A percentile compares a stretch with the other conserved stretches of the same genome.
These are phyloP conservation scores for Athene noctua DNA, from an alignment of 2,113 vertebrate genomes.

Conservation along the genomic window DNA sequence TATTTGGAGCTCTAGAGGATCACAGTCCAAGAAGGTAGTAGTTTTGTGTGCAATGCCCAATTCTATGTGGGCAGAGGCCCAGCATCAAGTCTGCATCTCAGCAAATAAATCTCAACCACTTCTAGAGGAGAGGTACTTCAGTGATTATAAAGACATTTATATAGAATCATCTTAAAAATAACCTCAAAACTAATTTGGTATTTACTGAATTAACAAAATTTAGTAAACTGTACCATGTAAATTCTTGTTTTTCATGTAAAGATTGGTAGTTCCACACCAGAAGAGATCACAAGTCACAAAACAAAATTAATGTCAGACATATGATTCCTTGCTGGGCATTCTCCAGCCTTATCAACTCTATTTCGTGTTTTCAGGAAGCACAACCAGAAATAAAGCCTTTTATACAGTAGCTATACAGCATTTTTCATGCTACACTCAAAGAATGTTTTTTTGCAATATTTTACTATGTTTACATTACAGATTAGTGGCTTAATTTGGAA, in stretches of 20 bases:
- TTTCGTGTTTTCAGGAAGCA: not conserved
- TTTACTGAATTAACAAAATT: not conserved
- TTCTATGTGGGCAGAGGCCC: not conserved
- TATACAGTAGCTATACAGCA: not conserved
- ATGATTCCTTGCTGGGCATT: not conserved
- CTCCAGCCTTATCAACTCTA: not conserved
- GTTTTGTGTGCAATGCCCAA: not conserved
- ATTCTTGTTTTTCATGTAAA: not conserved
- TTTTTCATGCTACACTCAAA: not conserved
- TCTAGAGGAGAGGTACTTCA: not conserved
- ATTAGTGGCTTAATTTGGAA: slow-evolving; percentile 38
- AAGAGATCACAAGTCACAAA: not conserved
- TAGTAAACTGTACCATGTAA: not conserved
- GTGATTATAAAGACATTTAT: not conserved
- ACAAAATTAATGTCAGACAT: not conserved
- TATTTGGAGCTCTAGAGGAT: not conserved
- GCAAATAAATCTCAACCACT: not conserved
- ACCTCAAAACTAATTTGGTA: not conserved
- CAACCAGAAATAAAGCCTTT: not conserved
- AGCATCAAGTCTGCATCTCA: not conserved
- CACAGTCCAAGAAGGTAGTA: not conserved
- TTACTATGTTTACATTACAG: slow-evolving; percentile 23
- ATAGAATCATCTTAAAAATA: not conserved
- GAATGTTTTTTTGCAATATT: not conserved
- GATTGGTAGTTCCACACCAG: not conserved